A percentile compares a stretch with the other conserved stretches of the same genome.
Conservation (phyloP, 2,888 invertebrate genomes). For the Hydropsyche betteni region DNA sequence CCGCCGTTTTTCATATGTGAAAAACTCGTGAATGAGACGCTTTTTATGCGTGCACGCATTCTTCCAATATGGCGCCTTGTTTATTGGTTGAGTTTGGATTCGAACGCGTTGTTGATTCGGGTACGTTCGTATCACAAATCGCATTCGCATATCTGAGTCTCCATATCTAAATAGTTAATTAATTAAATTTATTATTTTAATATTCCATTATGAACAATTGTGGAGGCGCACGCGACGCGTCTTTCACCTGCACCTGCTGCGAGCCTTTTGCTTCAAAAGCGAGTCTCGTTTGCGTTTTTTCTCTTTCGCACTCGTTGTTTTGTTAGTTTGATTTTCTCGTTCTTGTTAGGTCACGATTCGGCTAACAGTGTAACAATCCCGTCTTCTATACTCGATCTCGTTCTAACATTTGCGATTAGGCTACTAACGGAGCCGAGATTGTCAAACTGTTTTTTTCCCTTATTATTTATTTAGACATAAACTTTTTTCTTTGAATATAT, state of each 20-base stretch:
- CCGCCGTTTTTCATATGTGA: no score
- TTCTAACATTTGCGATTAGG: conserved; percentile 26
- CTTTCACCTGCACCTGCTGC: conserved; percentile 29
- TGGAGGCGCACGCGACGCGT: conserved; percentile 18
- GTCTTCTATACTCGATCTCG: conserved; percentile 19
- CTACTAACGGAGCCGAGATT: conserved; percentile 1
- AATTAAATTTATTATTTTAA: conserved; percentile 25
- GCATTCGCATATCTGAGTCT: no score
- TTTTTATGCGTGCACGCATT: no score
- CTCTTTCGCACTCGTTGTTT: background rate
- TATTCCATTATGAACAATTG: conserved; percentile 17
- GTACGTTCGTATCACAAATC: no score
- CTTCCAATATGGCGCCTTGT: no score
- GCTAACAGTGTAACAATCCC: background rate
- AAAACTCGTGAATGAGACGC: no score
- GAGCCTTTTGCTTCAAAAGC: background rate
- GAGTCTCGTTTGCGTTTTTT: background rate
- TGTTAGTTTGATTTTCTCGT: background rate
- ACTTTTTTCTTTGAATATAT: conserved; percentile 2
- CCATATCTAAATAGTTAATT: background rate
- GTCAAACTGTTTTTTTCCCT: background rate
- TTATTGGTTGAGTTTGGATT: no score
- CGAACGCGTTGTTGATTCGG: no score
- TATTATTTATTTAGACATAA: background rate
- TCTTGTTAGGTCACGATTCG: background rate